These are phyloP conservation scores for Steatornis caripensis DNA, from an alignment of 2,113 vertebrate genomes.

Conservation along the genomic window DNA sequence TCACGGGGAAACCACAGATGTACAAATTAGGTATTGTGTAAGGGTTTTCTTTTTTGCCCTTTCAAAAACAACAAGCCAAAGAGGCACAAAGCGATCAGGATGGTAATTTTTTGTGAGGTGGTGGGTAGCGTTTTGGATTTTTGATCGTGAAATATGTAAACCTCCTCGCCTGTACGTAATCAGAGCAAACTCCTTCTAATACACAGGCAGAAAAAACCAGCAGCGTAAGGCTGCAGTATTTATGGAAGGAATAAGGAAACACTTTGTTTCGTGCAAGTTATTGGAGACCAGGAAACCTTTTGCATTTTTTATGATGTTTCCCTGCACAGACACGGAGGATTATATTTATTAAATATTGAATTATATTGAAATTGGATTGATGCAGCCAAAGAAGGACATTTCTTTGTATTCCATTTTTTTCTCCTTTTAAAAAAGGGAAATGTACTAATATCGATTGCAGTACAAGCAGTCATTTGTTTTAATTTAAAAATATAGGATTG, in stretches of 20 bases:
- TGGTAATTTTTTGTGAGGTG: conserved; percentile 7
- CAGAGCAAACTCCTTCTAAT: conserved; percentile 54
- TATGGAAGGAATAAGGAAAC: conserved; percentile 52
- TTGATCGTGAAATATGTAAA: conserved; percentile 66
- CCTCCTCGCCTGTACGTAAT: conserved; percentile 43
- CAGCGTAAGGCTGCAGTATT: conserved; percentile 42
- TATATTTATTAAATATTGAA: conserved; percentile 77
- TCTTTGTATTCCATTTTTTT: conserved; percentile 62
- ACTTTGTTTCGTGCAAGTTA: conserved; percentile 53
- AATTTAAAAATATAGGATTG: conserved; percentile 76
- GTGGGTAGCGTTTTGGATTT: conserved; percentile 60
- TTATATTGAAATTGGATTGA: conserved; percentile 73
- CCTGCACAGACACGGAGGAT: conserved; percentile 63
- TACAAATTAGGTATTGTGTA: conserved; percentile 86
- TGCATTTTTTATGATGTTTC: conserved; percentile 73
- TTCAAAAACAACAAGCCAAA: conserved; percentile 71
- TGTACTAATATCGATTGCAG: conserved; percentile 68
- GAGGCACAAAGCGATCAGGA: conserved; percentile 62
- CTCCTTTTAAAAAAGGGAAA: conserved; percentile 62
- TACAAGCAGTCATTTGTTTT: conserved; percentile 75
- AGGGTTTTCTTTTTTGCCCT: conserved; percentile 76
- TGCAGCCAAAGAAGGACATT: conserved; percentile 64
- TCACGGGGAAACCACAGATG: conserved; percentile 82
- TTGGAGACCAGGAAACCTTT: conserved; percentile 52
- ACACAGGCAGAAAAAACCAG: neutral